Evolutionary conservation across 2,888 invertebrate genomes (phyloP).

Genomic region (Athrips mouffetella): DNA sequence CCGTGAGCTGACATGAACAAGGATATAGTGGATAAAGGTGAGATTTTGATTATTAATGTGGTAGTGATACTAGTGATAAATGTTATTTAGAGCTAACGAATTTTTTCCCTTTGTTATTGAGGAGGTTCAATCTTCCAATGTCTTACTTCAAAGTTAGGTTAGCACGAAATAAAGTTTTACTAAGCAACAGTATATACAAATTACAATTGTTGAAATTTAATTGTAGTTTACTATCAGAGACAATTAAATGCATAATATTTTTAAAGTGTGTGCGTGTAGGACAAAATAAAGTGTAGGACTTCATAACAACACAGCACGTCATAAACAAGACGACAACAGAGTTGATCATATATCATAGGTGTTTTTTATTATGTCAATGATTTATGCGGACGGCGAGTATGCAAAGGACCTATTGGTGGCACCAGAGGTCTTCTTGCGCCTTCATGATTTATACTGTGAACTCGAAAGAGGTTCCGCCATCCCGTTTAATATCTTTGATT

Average conservation of each 20-base stretch:
- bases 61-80: no score
- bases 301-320: slow-evolving; percentile 1
- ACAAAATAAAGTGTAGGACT: neutral
- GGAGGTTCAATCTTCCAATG: no score
- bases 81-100: no score
- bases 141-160: no score
- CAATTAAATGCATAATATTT: neutral
- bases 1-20: neutral
- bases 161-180: no score
- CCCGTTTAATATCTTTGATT: slow-evolving; percentile 78
- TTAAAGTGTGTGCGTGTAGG: neutral
- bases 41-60: no score
- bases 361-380: slow-evolving; percentile 44
- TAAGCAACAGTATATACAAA: no score
- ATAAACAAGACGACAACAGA: slow-evolving; percentile 16
- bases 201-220: no score
- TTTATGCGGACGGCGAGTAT: slow-evolving; percentile 59
- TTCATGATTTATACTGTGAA: slow-evolving; percentile 75
- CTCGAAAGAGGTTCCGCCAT: slow-evolving; percentile 76
- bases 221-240: no score
- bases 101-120: no score
- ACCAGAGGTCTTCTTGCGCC: slow-evolving; percentile 65
- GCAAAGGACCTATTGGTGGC: slow-evolving; percentile 68
- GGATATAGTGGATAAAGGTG: neutral
- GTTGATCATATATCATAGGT: slow-evolving; percentile 16